Percentiles rank a stretch among this genome's conserved stretches.
phyloP scores from a whole-genome alignment of 2,888 invertebrate species.

The Ctena decussata region DNA sequence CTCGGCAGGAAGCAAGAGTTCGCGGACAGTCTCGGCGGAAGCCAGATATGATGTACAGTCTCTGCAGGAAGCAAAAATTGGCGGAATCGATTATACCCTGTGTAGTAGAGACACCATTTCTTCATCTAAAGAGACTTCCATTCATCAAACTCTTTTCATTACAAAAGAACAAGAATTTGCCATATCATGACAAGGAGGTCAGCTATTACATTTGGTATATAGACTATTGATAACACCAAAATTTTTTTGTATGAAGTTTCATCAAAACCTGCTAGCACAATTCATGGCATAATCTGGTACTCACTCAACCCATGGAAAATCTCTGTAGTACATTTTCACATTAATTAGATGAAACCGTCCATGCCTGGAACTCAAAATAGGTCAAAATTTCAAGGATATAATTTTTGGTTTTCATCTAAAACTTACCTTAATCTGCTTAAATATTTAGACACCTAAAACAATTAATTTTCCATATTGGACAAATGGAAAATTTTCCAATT shows the following conservation, averaged over 20 bases:
- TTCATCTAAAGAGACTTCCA: not conserved
- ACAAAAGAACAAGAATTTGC: not conserved
- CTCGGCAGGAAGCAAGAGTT: no score
- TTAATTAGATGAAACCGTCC: slow-evolving; percentile 3
- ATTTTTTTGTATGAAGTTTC: slow-evolving; percentile 4
- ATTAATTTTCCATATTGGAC: no score
- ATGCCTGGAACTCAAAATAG: not conserved
- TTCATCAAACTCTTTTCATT: no score
- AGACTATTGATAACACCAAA: not conserved
- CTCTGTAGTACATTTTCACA: not conserved
- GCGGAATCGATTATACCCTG: no score
- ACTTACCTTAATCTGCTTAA: no score
- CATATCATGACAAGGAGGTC: not conserved
- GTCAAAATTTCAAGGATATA: no score
- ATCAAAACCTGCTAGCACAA: slow-evolving; percentile 12
- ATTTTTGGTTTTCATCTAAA: no score
- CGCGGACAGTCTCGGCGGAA: no score
- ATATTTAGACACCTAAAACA: no score
- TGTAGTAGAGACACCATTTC: not conserved
- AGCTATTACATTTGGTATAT: slow-evolving; percentile 6
- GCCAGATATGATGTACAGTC: no score
- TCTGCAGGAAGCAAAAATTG: no score
- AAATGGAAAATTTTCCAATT: no score
- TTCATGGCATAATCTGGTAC: not conserved
- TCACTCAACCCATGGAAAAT: slow-evolving; percentile 4